Percentiles rank a stretch among this genome's conserved stretches.
Evolutionary conservation across 2,888 invertebrate species (phyloP).

Genomic region (Mythimna vitellina): DNA sequence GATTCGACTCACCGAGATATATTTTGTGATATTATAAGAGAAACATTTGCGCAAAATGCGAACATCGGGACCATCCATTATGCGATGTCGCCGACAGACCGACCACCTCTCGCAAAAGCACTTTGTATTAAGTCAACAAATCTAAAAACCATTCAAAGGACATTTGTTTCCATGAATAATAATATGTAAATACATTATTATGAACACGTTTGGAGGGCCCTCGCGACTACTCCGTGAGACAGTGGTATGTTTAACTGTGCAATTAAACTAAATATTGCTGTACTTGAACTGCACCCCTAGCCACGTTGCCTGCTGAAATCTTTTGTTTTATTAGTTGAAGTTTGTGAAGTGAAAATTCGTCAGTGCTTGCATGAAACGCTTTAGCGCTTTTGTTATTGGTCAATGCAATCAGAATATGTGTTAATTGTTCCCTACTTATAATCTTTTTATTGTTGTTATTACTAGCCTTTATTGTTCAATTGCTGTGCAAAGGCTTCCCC

Average conservation of each 20-base stretch:
- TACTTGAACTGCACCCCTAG: constrained; percentile 9
- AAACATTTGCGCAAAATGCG: constrained; percentile 82
- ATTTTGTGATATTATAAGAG: constrained; percentile 80
- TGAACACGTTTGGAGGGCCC: constrained; percentile 67
- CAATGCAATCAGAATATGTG: background rate
- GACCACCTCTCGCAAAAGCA: constrained; percentile 85
- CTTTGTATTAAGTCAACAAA: constrained; percentile 89
- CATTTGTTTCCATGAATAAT: constrained; percentile 89
- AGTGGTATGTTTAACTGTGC: constrained; percentile 55
- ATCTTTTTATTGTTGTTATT: no score
- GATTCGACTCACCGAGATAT: constrained; percentile 67
- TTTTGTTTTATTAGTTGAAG: constrained; percentile 21
- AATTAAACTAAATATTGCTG: constrained; percentile 55
- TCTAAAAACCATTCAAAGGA: constrained; percentile 86
- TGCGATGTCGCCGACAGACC: constrained; percentile 80
- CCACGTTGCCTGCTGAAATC: no score
- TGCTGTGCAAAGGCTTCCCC: no score
- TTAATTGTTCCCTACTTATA: background rate
- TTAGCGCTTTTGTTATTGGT: background rate
- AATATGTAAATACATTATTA: constrained; percentile 87
- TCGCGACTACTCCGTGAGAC: constrained; percentile 60
- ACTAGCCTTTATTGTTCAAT: no score
- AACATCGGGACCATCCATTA: constrained; percentile 81
- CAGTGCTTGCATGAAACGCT: background rate
- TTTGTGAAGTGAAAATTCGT: background rate